These are phyloP conservation scores for Hololepta plana DNA, from an alignment of 2,888 invertebrate species.

Conservation along the genomic window DNA sequence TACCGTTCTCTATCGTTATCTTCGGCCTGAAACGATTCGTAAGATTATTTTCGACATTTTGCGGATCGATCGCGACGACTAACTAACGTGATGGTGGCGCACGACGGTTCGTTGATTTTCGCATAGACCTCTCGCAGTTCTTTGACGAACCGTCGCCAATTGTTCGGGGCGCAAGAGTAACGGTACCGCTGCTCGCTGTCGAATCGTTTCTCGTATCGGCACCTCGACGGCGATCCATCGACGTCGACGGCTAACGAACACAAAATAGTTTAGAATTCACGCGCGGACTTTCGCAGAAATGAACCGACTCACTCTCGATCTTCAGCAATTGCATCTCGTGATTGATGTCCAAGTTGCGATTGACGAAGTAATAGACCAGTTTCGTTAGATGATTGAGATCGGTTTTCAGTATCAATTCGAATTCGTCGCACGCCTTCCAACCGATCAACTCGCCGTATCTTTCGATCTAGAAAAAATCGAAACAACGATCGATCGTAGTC, in stretches of 20 bases:
- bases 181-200: constrained; percentile 22
- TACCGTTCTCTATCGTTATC: constrained; percentile 25
- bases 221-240: constrained; percentile 36
- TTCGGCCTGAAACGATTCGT: constrained; percentile 18
- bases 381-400: constrained; percentile 58
- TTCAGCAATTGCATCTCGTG: constrained; percentile 56
- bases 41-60: constrained; percentile 6
- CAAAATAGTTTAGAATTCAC: constrained; percentile 2
- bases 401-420: constrained; percentile 58
- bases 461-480: constrained; percentile 40
- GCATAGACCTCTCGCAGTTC: constrained; percentile 19
- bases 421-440: constrained; percentile 59
- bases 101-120: constrained; percentile 19
- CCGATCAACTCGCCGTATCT: constrained; percentile 61
- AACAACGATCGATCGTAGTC: background rate
- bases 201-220: constrained; percentile 30
- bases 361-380: constrained; percentile 52
- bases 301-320: constrained; percentile 50
- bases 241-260: constrained; percentile 34
- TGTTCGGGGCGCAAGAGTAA: constrained; percentile 18
- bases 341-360: constrained; percentile 54
- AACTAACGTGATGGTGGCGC: too few species aligned
- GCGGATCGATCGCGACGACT: too few species aligned
- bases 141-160: constrained; percentile 20
- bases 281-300: constrained; percentile 1